Evolutionary conservation across 2,113 vertebrate species (phyloP).

Genomic region (Oophaga pumilio): DNA sequence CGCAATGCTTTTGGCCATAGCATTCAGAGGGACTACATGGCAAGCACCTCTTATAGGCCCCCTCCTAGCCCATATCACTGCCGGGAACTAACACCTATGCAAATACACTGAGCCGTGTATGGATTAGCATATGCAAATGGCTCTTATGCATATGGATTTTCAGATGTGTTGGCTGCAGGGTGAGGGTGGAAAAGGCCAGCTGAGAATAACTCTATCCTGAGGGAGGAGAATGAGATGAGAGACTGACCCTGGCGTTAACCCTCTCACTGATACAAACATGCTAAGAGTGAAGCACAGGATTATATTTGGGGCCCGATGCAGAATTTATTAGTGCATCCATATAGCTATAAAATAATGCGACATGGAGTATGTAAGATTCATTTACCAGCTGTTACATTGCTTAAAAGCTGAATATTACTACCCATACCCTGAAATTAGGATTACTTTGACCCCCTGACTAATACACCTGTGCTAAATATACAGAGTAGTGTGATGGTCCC

Average conservation of each 20-base stretch:
- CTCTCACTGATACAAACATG: background rate
- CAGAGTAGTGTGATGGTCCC: background rate
- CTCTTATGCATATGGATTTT: conserved; percentile 57
- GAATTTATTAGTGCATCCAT: background rate
- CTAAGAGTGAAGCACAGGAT: background rate
- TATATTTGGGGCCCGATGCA: background rate
- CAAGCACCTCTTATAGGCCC: conserved; percentile 7
- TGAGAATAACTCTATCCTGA: conserved; percentile 52
- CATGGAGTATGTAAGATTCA: background rate
- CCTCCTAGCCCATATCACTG: conserved; percentile 41
- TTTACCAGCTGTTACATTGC: background rate
- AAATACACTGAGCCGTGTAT: conserved; percentile 49
- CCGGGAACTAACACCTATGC: conserved; percentile 56
- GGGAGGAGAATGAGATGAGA: conserved; percentile 45
- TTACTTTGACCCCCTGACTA: background rate
- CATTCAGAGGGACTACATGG: conserved; percentile 23
- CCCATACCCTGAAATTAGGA: background rate
- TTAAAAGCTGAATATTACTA: background rate
- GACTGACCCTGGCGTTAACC: conserved; percentile 50
- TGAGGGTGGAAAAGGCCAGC: conserved; percentile 52
- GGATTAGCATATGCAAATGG: conserved; percentile 57
- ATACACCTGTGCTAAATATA: background rate
- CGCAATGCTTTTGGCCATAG: background rate
- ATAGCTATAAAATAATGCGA: background rate
- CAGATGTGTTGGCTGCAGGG: conserved; percentile 56